Conservation (phyloP, 1,140 invertebrate genomes). For the Tribolium madens region DNA sequence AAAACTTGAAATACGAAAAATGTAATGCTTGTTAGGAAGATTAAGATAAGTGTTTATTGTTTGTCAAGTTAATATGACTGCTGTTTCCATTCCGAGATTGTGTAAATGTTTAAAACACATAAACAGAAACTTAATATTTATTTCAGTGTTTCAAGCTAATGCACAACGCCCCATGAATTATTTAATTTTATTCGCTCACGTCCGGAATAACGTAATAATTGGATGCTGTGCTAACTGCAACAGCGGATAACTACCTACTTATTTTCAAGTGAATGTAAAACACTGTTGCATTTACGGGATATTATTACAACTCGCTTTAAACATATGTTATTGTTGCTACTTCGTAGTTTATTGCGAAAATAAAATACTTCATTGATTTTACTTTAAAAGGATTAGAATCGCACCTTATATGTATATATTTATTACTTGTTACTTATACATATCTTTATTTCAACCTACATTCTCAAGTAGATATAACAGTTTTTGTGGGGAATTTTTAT, state of each 20-base stretch:
- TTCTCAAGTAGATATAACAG: no score
- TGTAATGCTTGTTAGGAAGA: not conserved
- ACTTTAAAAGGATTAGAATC: not conserved
- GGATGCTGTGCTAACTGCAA: slow-evolving; percentile 38
- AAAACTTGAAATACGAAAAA: not conserved
- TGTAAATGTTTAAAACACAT: slow-evolving; percentile 26
- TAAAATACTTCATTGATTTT: not conserved
- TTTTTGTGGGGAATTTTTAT: no score
- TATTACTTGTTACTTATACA: no score
- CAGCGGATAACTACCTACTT: slow-evolving; percentile 37
- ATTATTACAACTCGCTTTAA: slow-evolving; percentile 6
- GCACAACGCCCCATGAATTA: slow-evolving; percentile 34
- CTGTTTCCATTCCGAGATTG: slow-evolving; percentile 12
- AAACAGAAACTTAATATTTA: slow-evolving; percentile 38
- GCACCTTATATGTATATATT: no score
- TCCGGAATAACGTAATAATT: slow-evolving; percentile 37
- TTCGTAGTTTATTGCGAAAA: not conserved
- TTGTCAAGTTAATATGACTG: not conserved
- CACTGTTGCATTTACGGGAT: slow-evolving; percentile 14
- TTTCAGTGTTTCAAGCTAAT: slow-evolving; percentile 29
- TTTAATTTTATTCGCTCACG: slow-evolving; percentile 34
- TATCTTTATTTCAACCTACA: no score
- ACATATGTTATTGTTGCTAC: slow-evolving; percentile 11
- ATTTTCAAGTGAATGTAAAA: slow-evolving; percentile 35
- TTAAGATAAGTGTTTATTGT: not conserved